Evolutionary conservation across 2,113 vertebrate species (phyloP).

Genomic region (Bungarus multicinctus): DNA sequence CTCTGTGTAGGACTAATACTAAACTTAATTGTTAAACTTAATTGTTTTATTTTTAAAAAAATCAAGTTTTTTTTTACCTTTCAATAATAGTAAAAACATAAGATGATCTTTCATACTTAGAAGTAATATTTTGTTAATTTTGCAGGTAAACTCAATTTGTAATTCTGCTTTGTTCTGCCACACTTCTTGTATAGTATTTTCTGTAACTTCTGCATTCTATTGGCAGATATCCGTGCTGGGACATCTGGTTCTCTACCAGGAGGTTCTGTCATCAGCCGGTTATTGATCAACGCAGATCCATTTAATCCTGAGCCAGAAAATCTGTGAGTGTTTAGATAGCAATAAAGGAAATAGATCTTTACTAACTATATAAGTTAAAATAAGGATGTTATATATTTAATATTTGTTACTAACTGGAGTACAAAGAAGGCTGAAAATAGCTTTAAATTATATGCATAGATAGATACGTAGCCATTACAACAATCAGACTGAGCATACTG

Average conservation of each 20-base stretch:
- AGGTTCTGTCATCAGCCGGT: slow-evolving; percentile 86
- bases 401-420: background rate
- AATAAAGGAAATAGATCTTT: background rate
- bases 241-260: slow-evolving; percentile 86
- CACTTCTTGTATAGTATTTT: background rate
- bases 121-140: background rate
- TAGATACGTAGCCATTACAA: background rate
- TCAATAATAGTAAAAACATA: background rate
- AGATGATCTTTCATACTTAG: slow-evolving; percentile 1
- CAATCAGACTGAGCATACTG: background rate
- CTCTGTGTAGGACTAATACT: background rate
- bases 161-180: background rate
- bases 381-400: background rate
- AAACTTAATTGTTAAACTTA: background rate
- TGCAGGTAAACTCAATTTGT: slow-evolving; percentile 1
- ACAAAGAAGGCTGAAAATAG: too few relatives aligned
- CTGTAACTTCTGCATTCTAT: background rate
- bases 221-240: slow-evolving; percentile 79
- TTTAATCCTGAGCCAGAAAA: slow-evolving; percentile 90
- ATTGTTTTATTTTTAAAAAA: background rate
- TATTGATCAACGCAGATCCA: slow-evolving; percentile 89
- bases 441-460: too few relatives aligned
- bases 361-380: background rate
- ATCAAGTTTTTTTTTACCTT: background rate
- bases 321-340: slow-evolving; percentile 76